These are phyloP conservation scores for Machimus atricapillus DNA, from an alignment of 2,888 invertebrate genomes.

Conservation along the genomic window DNA sequence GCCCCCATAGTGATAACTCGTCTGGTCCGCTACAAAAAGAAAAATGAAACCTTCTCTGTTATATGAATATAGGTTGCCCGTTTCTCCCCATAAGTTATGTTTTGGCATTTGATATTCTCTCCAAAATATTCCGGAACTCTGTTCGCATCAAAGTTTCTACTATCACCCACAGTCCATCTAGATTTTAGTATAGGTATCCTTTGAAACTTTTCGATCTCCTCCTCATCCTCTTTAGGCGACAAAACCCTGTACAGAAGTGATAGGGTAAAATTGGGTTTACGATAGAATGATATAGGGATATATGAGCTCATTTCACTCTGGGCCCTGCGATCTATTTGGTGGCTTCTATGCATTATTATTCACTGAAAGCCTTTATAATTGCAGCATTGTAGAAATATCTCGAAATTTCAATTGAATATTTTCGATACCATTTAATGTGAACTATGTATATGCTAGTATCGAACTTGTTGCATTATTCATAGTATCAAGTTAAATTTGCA, in stretches of 20 bases:
- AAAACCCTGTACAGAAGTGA: background rate
- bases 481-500: background rate
- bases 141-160: background rate
- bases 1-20: background rate
- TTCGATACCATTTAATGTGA: background rate
- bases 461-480: background rate
- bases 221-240: background rate
- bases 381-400: background rate
- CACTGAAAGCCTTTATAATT: background rate
- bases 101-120: background rate
- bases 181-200: background rate
- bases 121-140: background rate
- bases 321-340: background rate
- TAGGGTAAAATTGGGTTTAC: background rate
- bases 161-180: background rate
- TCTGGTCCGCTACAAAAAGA: background rate
- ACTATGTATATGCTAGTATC: background rate
- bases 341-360: background rate
- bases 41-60: background rate
- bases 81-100: background rate
- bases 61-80: background rate
- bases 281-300: background rate
- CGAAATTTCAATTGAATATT: background rate
- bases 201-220: background rate
- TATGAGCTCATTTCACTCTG: background rate